Evolutionary conservation across 1,140 invertebrate genomes (phyloP), one percentile per base, ranked within the genome.

Genomic region (Metaphire vulgaris): DNA sequence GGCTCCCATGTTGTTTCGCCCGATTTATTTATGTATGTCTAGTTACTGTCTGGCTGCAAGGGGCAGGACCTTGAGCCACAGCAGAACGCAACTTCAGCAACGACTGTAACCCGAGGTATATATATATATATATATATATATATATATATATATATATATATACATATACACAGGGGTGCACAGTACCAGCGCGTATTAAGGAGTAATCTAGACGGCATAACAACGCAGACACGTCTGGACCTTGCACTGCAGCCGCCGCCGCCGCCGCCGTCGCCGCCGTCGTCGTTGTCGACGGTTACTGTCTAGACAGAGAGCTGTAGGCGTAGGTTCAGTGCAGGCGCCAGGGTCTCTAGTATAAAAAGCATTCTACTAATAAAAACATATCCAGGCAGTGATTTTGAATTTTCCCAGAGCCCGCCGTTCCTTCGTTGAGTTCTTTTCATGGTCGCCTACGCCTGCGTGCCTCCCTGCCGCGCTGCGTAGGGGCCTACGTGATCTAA

Each of bases 341-440:
- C 41, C 41, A 56, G 41, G 21, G 41, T 56, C 41, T 21, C 41
- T 56, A 21, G 41, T 56, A 56, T 56, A 56, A 56, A 56, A 56
- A 56, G 41, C 41, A 56, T 56, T 56, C 41, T 56, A 56, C 41
- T 56, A 12, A 56, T 56, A 56, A 56, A 56, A 56, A 56, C 41
- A 56, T 56, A 56, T 56, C 41, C 41, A 56, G 41, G 41, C 41
- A 56, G 21, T 56, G 21, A 56, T 56, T 56, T 56, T 6, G 21
- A 56, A 12, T 56, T 56, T 56, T 21, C 6, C 41, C 6, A 6
- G 6, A 56, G 41, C 41, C 6, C 41, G 41, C 41, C 6, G 41
- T 56, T 56, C 41, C 41, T n/a, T n/a, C n/a, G n/a, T n/a, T n/a
- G n/a, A n/a, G n/a, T n/a, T n/a, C n/a, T n/a, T n/a, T n/a, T n/a